Evolutionary conservation across 2,797 vertebrate genomes (phyloP).

Genomic region (Manis pentadactyla): DNA sequence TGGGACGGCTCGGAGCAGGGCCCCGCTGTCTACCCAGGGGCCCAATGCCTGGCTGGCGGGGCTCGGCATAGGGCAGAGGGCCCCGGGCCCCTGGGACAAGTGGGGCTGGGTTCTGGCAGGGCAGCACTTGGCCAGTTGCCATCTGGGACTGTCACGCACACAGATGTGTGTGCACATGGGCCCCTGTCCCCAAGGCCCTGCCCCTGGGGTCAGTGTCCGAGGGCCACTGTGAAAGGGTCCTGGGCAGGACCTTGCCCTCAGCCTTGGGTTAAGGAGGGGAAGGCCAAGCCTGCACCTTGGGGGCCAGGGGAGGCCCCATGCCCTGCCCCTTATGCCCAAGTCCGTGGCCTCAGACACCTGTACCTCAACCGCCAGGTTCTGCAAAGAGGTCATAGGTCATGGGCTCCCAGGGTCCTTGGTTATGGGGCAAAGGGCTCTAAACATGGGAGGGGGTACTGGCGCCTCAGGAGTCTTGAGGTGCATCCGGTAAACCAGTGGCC

Average conservation of each 20-base stretch:
- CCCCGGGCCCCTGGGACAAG: not conserved
- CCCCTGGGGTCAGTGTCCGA: too few species aligned
- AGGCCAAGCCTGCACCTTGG: fast-evolving
- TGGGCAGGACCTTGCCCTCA: not conserved
- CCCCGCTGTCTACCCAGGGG: not conserved
- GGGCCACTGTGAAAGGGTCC: not conserved
- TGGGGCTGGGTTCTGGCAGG: not conserved
- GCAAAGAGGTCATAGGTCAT: not conserved
- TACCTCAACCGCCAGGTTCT: not conserved
- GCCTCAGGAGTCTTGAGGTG: not conserved
- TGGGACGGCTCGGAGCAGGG: not conserved
- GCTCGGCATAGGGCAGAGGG: not conserved
- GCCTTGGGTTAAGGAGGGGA: fast-evolving
- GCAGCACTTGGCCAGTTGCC: not conserved
- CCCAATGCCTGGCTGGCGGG: fast-evolving
- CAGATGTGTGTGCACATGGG: fast-evolving
- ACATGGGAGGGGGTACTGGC: fast-evolving
- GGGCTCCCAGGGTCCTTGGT: not conserved
- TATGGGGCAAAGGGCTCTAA: not conserved
- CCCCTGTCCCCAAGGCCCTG: not conserved
- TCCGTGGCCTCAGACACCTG: not conserved
- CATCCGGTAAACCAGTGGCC: not conserved
- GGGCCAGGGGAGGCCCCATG: fast-evolving
- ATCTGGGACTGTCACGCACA: not conserved
- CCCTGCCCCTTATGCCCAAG: not conserved